Evolutionary conservation across 2,888 invertebrate genomes (phyloP).

Genomic region (Graphium colonna): DNA sequence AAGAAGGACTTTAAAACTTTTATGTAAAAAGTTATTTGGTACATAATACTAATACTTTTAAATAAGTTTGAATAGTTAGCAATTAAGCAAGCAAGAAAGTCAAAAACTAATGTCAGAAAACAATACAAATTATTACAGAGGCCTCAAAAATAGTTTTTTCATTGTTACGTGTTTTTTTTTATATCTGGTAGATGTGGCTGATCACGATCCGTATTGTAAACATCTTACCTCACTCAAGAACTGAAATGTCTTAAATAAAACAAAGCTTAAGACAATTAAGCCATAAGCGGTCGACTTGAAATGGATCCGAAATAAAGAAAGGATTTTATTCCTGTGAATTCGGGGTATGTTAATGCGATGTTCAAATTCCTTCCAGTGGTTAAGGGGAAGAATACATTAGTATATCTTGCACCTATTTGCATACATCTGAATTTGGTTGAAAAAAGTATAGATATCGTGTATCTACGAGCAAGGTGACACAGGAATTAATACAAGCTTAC

Average conservation of each 20-base stretch:
- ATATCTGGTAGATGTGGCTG: no score
- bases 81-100: no score
- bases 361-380: background rate
- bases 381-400: background rate
- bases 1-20: no score
- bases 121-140: no score
- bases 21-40: no score
- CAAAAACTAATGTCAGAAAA: no score
- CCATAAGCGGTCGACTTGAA: slow-evolving; percentile 8
- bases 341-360: slow-evolving; percentile 13
- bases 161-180: no score
- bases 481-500: background rate
- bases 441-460: background rate
- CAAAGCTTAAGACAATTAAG: slow-evolving; percentile 17
- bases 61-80: no score
- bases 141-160: no score
- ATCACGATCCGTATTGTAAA: no score
- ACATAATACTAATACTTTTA: no score
- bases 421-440: background rate
- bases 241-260: slow-evolving; percentile 4
- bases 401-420: background rate
- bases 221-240: background rate
- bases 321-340: slow-evolving; percentile 16
- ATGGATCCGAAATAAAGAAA: slow-evolving; percentile 6
- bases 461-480: no score